A percentile compares a stretch with the other conserved stretches of the same genome.
phyloP scores from a whole-genome alignment of 1,140 invertebrate genomes.

The Polypedilum pembai region DNA sequence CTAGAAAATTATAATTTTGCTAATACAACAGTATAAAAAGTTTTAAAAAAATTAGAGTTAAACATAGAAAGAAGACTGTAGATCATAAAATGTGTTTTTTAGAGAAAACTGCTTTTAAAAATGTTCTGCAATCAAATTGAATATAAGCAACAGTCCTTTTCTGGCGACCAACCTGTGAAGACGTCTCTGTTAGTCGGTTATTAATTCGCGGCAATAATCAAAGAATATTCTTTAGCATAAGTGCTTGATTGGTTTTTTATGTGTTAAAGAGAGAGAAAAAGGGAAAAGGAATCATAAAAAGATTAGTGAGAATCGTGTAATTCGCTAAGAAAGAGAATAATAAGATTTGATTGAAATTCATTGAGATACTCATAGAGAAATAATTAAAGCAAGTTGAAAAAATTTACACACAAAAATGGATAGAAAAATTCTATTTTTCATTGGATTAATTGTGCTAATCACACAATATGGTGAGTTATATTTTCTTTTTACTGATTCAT shows the following conservation, averaged over 20 bases:
- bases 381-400: background rate
- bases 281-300: background rate
- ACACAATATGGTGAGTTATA: background rate
- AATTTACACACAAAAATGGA: background rate
- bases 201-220: too few relatives aligned
- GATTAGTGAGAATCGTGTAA: background rate
- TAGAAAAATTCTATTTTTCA: background rate
- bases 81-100: too few relatives aligned
- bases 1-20: too few relatives aligned
- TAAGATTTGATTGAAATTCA: background rate
- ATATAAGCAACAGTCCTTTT: too few relatives aligned
- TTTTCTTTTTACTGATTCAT: background rate
- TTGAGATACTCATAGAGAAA: background rate
- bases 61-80: too few relatives aligned
- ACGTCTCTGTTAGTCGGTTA: too few relatives aligned
- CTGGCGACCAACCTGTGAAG: too few relatives aligned
- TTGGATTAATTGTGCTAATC: slow-evolving; percentile 18
- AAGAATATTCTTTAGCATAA: background rate
- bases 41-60: too few relatives aligned
- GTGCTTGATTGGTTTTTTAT: slow-evolving; percentile 8
- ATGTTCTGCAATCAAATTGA: too few relatives aligned
- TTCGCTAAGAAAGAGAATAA: background rate
- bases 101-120: too few relatives aligned
- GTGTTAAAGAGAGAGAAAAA: background rate
- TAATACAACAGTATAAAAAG: too few relatives aligned